phyloP scores from a whole-genome alignment of 2,888 invertebrate species.

The Meghimatium bilineatum region DNA sequence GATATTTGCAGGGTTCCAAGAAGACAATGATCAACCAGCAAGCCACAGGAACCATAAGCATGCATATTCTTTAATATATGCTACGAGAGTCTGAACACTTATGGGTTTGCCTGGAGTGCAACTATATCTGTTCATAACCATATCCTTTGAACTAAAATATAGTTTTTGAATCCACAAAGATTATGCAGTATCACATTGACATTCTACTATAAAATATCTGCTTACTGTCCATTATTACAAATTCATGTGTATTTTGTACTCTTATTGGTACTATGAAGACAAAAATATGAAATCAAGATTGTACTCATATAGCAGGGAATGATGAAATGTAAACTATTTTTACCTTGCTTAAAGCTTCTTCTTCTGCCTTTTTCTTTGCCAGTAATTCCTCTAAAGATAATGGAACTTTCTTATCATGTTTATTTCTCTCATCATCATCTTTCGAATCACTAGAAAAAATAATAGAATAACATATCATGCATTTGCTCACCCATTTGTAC shows the following conservation, averaged over 20 bases:
- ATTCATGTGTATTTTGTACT: background rate
- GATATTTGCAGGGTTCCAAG: too few relatives aligned
- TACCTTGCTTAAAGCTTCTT: constrained; percentile 92
- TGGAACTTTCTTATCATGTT: constrained; percentile 82
- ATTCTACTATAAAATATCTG: background rate
- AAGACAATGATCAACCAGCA: too few relatives aligned
- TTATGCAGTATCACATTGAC: too few relatives aligned
- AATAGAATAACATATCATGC: background rate
- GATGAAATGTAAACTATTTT: background rate
- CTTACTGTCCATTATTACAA: background rate
- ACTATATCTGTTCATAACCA: too few relatives aligned
- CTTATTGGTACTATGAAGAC: background rate
- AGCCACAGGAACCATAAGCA: too few relatives aligned
- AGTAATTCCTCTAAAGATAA: constrained; percentile 96
- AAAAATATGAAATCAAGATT: background rate
- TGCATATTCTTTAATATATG: too few relatives aligned
- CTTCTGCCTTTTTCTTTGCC: constrained; percentile 96
- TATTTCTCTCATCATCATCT: constrained; percentile 53
- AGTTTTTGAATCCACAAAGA: too few relatives aligned
- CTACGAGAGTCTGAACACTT: too few relatives aligned
- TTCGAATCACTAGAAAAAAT: background rate
- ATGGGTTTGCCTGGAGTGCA: too few relatives aligned
- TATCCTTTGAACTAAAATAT: too few relatives aligned
- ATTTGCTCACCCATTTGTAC: background rate
- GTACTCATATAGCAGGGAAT: background rate